These are phyloP conservation scores for Siniperca chuatsi DNA, from an alignment of 2,113 vertebrate species.

Conservation along the genomic window DNA sequence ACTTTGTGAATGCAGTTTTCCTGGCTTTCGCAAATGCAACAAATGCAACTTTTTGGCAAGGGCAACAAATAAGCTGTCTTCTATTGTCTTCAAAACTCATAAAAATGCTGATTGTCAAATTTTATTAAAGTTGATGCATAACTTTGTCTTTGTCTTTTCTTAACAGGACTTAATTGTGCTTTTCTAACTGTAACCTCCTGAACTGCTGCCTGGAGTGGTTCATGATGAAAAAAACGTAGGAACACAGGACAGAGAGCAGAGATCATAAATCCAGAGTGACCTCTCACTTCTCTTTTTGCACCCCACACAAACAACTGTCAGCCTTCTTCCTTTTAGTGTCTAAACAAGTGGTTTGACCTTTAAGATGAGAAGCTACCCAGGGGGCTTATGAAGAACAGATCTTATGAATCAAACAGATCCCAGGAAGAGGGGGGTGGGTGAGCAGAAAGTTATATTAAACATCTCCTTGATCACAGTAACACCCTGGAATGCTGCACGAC, in stretches of 20 bases:
- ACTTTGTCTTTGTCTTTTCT: no score
- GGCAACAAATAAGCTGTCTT: neutral
- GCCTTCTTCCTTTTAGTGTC: neutral
- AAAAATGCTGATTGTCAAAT: neutral
- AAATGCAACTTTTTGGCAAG: neutral
- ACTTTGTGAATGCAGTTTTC: neutral
- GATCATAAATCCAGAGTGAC: neutral
- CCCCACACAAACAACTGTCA: neutral
- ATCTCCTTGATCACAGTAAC: constrained; percentile 44
- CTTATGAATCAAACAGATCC: constrained; percentile 15
- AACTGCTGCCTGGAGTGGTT: neutral
- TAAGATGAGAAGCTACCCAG: neutral
- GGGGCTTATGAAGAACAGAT: constrained; percentile 7
- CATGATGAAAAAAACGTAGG: neutral
- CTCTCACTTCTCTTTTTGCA: neutral
- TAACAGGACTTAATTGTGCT: neutral
- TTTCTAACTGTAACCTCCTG: neutral
- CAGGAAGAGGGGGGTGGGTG: neutral
- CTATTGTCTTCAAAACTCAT: neutral
- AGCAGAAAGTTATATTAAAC: constrained; percentile 46
- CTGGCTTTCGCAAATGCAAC: no score
- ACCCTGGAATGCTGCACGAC: constrained; percentile 12
- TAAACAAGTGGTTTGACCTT: constrained; percentile 32
- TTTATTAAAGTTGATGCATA: neutral
- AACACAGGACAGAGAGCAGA: neutral